These are phyloP conservation scores for Drosophila prosaltans DNA, from an alignment of 1,140 invertebrate genomes.

Conservation along the genomic window DNA sequence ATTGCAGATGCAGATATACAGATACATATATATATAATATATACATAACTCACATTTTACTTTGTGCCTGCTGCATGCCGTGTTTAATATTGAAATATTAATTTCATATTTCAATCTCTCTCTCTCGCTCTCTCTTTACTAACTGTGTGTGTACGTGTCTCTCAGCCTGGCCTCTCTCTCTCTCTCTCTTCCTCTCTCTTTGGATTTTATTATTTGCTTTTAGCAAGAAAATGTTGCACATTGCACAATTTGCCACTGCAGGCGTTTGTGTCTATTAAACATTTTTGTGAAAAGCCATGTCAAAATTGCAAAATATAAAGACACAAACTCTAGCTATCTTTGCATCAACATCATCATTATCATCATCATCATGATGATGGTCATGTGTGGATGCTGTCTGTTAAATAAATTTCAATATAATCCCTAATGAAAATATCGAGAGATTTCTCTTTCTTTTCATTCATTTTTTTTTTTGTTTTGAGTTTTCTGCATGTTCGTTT, in stretches of 20 bases:
- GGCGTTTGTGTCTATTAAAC: constrained; percentile 18
- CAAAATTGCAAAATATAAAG: constrained; percentile 31
- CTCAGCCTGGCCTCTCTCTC: not conserved
- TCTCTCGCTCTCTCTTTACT: not conserved
- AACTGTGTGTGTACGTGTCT: not conserved
- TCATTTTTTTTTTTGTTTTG: not conserved
- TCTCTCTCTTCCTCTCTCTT: constrained; percentile 15
- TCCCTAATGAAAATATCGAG: constrained; percentile 45
- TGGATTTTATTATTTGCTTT: constrained; percentile 58
- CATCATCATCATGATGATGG: not conserved
- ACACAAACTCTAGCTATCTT: constrained; percentile 15
- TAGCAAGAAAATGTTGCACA: constrained; percentile 34
- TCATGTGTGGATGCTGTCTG: constrained; percentile 12
- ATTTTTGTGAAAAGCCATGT: constrained; percentile 20
- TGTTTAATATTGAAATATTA: constrained; percentile 69
- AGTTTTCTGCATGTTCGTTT: not conserved
- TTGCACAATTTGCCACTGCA: constrained; percentile 14
- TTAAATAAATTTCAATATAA: constrained; percentile 54
- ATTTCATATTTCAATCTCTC: constrained; percentile 42
- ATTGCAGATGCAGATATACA: constrained; percentile 12
- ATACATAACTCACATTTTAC: constrained; percentile 29
- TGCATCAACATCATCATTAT: not conserved
- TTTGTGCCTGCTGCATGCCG: constrained; percentile 54
- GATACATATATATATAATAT: constrained; percentile 13
- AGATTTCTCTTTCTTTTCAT: constrained; percentile 2